A percentile compares a stretch with the other conserved stretches of the same genome.
Conservation (phyloP, 2,888 invertebrate genomes). For the Temnothorax ravouxi region DNA sequence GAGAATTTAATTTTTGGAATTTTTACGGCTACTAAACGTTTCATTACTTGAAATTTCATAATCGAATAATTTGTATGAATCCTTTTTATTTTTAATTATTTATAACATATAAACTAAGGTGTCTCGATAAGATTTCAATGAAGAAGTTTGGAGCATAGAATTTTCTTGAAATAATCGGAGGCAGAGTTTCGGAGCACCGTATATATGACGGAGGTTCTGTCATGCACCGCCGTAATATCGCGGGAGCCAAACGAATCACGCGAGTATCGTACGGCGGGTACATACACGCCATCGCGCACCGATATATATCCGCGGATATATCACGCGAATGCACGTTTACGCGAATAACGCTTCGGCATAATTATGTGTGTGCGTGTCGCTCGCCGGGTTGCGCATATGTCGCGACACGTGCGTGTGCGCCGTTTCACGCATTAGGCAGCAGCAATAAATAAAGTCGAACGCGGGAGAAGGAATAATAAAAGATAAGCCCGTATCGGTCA, state of each 20-base stretch:
- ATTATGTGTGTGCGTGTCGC: slow-evolving; percentile 68
- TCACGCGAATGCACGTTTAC: slow-evolving; percentile 65
- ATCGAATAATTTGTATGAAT: background rate
- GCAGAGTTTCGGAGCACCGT: slow-evolving; percentile 17
- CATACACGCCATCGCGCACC: slow-evolving; percentile 60
- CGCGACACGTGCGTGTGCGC: slow-evolving; percentile 70
- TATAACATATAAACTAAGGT: background rate
- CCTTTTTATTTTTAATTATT: background rate
- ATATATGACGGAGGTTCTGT: background rate
- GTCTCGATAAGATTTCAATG: background rate
- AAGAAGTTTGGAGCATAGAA: background rate
- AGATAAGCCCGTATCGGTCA: slow-evolving; percentile 70
- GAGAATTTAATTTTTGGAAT: background rate
- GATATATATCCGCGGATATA: slow-evolving; percentile 54
- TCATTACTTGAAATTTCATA: background rate
- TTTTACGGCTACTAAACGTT: background rate
- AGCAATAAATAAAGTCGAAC: slow-evolving; percentile 61
- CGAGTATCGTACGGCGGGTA: slow-evolving; percentile 73
- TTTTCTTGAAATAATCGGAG: slow-evolving; percentile 18
- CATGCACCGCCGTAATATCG: slow-evolving; percentile 63
- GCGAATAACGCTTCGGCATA: slow-evolving; percentile 63
- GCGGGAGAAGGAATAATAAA: slow-evolving; percentile 62
- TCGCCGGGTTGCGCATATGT: slow-evolving; percentile 50
- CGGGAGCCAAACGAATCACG: slow-evolving; percentile 70
- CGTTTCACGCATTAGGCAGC: slow-evolving; percentile 65